Conservation (phyloP, 2,888 invertebrate species). For the Ypsolopha sequella region DNA sequence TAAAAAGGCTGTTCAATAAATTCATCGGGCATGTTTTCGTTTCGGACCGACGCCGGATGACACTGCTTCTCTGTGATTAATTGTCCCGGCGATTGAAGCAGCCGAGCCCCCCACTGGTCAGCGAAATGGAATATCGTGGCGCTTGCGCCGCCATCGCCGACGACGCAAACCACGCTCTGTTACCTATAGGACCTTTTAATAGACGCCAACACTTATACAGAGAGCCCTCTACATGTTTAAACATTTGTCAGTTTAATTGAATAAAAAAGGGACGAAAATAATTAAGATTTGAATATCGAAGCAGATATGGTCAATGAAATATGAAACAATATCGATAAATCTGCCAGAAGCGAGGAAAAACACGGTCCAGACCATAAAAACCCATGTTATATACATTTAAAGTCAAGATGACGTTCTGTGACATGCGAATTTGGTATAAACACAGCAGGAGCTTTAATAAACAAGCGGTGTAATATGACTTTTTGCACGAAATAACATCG, state of each 20-base stretch:
- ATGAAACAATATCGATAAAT: background rate
- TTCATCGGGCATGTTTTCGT: constrained; percentile 40
- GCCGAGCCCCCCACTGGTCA: constrained; percentile 62
- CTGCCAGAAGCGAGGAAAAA: background rate
- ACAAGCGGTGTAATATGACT: constrained; percentile 20
- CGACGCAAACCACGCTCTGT: constrained; percentile 9
- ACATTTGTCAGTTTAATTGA: constrained; percentile 1
- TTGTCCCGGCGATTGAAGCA: constrained; percentile 62
- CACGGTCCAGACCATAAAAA: constrained; percentile 4
- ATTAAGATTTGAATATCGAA: background rate
- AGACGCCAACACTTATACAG: constrained; percentile 30
- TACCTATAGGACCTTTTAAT: constrained; percentile 54
- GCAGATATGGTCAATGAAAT: background rate
- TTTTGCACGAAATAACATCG: constrained; percentile 31
- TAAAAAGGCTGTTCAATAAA: constrained; percentile 35
- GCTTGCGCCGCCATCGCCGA: constrained; percentile 9
- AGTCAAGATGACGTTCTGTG: constrained; percentile 4
- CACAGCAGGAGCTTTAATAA: constrained; percentile 29
- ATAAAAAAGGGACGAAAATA: background rate
- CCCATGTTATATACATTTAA: constrained; percentile 3
- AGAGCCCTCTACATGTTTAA: constrained; percentile 8
- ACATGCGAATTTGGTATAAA: constrained; percentile 15
- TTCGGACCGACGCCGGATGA: constrained; percentile 53
- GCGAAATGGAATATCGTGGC: constrained; percentile 63
- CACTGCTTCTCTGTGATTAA: constrained; percentile 67